These are phyloP conservation scores for Myxocyprinus asiaticus DNA, from an alignment of 2,113 vertebrate species.

Conservation along the genomic window DNA sequence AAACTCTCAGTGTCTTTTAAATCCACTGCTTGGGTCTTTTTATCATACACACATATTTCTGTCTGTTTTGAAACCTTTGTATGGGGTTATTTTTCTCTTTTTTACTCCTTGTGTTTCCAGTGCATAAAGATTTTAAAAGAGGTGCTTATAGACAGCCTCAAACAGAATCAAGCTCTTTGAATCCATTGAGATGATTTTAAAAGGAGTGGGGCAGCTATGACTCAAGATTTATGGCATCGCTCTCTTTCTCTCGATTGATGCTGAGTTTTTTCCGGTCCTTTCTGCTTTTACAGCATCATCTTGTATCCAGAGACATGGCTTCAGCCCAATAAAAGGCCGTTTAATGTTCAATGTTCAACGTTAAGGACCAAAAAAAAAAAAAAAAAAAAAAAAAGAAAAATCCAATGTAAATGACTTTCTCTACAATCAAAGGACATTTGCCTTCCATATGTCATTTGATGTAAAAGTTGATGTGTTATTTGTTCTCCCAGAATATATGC, in stretches of 20 bases:
- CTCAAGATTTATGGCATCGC: slow-evolving; percentile 77
- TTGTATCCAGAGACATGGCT: slow-evolving; percentile 79
- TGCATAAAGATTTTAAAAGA: slow-evolving; percentile 77
- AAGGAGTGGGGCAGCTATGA: slow-evolving; percentile 71
- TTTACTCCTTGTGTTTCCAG: slow-evolving; percentile 64
- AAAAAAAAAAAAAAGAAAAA: slow-evolving; percentile 62
- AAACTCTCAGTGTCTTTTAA: not conserved
- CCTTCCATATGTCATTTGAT: not conserved
- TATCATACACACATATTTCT: not conserved
- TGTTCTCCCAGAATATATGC: slow-evolving; percentile 4
- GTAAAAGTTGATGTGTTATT: slow-evolving; percentile 23
- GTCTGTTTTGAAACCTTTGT: slow-evolving; percentile 62
- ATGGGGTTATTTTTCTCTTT: slow-evolving; percentile 65
- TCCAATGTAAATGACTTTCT: slow-evolving; percentile 60
- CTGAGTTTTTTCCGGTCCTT: slow-evolving; percentile 73
- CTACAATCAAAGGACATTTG: slow-evolving; percentile 40
- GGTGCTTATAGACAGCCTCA: slow-evolving; percentile 73
- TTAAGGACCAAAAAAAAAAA: slow-evolving; percentile 62
- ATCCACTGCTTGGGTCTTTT: not conserved
- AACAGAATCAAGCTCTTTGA: slow-evolving; percentile 76
- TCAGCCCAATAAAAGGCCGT: slow-evolving; percentile 76
- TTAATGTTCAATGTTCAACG: slow-evolving; percentile 76
- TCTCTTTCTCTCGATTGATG: slow-evolving; percentile 78
- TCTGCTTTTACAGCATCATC: slow-evolving; percentile 78
- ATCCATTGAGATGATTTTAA: slow-evolving; percentile 81